These are phyloP conservation scores for Monopterus albus DNA, from an alignment of 2,113 vertebrate species.

Conservation along the genomic window DNA sequence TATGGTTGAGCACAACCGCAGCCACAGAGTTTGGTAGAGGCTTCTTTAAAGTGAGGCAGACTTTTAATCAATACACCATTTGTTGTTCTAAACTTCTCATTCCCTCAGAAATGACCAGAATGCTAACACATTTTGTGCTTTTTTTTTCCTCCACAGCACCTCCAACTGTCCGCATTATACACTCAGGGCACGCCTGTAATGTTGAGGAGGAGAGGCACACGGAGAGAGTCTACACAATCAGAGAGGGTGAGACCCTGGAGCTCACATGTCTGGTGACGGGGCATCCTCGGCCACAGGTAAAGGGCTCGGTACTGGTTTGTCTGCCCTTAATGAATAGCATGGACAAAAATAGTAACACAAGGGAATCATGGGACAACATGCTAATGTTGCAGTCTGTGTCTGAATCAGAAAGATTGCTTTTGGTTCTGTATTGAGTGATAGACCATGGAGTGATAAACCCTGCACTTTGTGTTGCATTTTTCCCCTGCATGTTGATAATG, in stretches of 20 bases:
- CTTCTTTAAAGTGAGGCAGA: constrained; percentile 34
- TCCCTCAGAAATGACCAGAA: constrained; percentile 30
- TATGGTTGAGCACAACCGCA: no score
- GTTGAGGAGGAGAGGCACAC: constrained; percentile 97
- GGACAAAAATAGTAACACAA: background rate
- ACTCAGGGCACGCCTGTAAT: constrained; percentile 96
- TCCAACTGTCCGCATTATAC: constrained; percentile 94
- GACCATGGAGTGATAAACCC: constrained; percentile 24
- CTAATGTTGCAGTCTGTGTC: background rate
- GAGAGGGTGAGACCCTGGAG: constrained; percentile 96
- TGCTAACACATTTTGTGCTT: constrained; percentile 26
- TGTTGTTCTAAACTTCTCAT: constrained; percentile 40
- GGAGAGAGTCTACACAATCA: constrained; percentile 95
- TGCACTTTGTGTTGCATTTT: constrained; percentile 49
- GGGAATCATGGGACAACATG: constrained; percentile 8
- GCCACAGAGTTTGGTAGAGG: constrained; percentile 9
- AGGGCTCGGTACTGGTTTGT: background rate
- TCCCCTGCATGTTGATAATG: constrained; percentile 65
- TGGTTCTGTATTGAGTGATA: constrained; percentile 23
- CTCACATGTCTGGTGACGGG: constrained; percentile 95
- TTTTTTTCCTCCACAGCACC: constrained; percentile 83
- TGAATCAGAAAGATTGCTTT: constrained; percentile 8
- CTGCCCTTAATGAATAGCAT: background rate
- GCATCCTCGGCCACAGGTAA: constrained; percentile 96
- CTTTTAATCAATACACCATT: constrained; percentile 55